phyloP scores from a whole-genome alignment of 2,797 vertebrate genomes.

The Pantherophis vulpinus region DNA sequence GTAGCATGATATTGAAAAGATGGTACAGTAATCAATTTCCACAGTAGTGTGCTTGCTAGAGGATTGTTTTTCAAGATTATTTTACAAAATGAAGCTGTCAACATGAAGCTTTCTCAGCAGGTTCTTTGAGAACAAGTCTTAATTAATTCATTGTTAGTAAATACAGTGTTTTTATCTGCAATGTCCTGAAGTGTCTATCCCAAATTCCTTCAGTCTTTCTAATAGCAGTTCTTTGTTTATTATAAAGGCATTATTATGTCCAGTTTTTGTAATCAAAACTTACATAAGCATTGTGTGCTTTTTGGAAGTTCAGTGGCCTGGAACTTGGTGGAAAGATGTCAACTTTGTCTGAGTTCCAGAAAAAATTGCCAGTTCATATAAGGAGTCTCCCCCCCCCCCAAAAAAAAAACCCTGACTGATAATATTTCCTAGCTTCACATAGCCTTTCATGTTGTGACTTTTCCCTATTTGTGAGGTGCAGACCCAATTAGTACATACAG shows the following conservation, averaged over 20 bases:
- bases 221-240: slow-evolving; percentile 2
- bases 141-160: background rate
- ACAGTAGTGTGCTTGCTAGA: background rate
- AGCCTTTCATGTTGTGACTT: background rate
- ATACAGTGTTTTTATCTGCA: background rate
- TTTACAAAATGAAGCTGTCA: slow-evolving; percentile 36
- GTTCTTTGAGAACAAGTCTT: slow-evolving; percentile 7
- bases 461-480: background rate
- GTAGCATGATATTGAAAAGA: slow-evolving; percentile 7
- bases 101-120: slow-evolving; percentile 23
- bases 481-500: background rate
- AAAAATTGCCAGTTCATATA: background rate
- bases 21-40: slow-evolving; percentile 18
- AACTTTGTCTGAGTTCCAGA: background rate
- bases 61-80: slow-evolving; percentile 23
- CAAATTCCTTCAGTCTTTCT: slow-evolving; percentile 7
- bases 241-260: background rate
- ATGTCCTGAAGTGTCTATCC: background rate
- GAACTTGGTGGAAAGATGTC: slow-evolving; percentile 6
- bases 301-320: slow-evolving; percentile 4
- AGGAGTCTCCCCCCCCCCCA: background rate
- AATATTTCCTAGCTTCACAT: background rate
- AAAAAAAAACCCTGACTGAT: background rate
- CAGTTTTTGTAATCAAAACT: background rate
- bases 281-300: background rate